Evolutionary conservation across 1,140 invertebrate genomes (phyloP), one percentile per base, ranked within the genome.

Genomic region (Pogonomyrmex barbatus): DNA sequence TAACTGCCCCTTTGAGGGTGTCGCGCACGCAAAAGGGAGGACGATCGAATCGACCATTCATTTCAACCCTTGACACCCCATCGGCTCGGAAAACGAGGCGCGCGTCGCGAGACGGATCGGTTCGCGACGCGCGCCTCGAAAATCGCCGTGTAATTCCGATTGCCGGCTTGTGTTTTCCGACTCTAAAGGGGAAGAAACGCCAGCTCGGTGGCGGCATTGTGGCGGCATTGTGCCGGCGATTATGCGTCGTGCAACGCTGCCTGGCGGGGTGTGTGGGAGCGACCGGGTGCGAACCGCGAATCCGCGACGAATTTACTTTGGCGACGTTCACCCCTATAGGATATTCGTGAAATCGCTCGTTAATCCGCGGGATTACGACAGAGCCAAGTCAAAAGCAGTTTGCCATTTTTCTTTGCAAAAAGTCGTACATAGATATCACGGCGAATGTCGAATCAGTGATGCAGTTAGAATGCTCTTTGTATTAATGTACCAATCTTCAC

Each of bases 131-230:
- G 62, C 84, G 62, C 42, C 52, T 70, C 77, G 86, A 78, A 87
- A 90, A 89, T 89, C 83, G 89, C 82, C 88, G 89, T 90, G 88
- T 90, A 90, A 90, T 90, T 90, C 73, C 70, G 77, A 86, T 87
- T 85, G 88, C 81, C 82, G 70, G 45, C 67, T 36, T 82, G 54
- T 82, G 79, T 82, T 73, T 82, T 67, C 47, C 39, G 70, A 63
- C 60, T 83, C 33, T 39, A 12, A 30, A 83, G 78, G 65, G 42
- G 54, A 70, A 56, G 67, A 60, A 39, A 36, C 30, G 78, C 63
- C 50, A 33, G 24, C 39, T 82, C 78, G 78, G 65, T 73, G 67
- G 52, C n/a, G 42, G 79, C 17, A 73, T 82, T 82, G 79, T 60
- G 79, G 65, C 36, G 65, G 79, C 78, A 82, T 87, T 73, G 79